Evolutionary conservation across 1,140 invertebrate species (phyloP).

Genomic region (Harlomillsia oculata): DNA sequence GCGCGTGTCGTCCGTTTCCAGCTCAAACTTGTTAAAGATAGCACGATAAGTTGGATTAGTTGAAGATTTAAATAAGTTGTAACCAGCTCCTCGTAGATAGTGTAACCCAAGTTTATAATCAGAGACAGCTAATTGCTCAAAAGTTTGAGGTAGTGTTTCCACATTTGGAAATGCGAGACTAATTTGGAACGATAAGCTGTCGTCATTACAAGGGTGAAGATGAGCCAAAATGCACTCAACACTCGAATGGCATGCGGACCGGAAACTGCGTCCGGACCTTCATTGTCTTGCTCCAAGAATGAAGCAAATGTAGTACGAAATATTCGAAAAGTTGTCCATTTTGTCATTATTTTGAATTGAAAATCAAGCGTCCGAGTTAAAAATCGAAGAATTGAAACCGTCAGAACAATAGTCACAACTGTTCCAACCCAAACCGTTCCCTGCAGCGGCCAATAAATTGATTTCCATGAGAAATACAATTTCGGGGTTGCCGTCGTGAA

Average conservation of each 20-base stretch:
- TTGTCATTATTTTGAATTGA: neutral
- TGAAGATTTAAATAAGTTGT: conserved; percentile 9
- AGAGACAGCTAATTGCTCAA: conserved; percentile 24
- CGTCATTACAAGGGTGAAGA: conserved; percentile 16
- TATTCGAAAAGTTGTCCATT: neutral
- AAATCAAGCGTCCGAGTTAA: neutral
- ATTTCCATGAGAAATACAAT: conserved; percentile 15
- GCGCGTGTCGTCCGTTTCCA: conserved; percentile 6
- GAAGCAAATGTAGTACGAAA: neutral
- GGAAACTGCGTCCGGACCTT: neutral
- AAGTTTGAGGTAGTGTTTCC: conserved; percentile 12
- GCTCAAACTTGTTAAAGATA: conserved; percentile 14
- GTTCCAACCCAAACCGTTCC: conserved; percentile 10
- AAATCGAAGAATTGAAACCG: neutral
- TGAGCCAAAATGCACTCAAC: conserved; percentile 4
- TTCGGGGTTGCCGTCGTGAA: conserved; percentile 21
- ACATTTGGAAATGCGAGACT: conserved; percentile 14
- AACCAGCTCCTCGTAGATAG: conserved; percentile 14
- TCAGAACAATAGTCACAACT: neutral
- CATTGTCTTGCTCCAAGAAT: conserved; percentile 9
- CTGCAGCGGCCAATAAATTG: conserved; percentile 19
- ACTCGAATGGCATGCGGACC: neutral
- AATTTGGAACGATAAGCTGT: conserved; percentile 29
- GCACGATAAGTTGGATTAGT: conserved; percentile 18
- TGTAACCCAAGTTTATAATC: conserved; percentile 6